Percentiles rank a stretch among this genome's conserved stretches.
phyloP scores from a whole-genome alignment of 2,888 invertebrate species.

The Apamea anceps region DNA sequence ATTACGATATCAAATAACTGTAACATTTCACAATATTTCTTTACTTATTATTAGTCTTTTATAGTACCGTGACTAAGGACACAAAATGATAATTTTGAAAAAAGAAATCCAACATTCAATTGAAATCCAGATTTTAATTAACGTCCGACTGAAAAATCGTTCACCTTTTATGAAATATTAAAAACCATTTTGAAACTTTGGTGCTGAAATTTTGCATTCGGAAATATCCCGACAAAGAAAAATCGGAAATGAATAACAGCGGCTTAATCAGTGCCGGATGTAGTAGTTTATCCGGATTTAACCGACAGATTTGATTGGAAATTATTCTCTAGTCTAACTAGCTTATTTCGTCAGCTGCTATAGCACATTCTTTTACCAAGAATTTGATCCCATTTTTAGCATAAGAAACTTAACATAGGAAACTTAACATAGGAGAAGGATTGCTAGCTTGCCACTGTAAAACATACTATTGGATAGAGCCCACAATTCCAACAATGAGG shows the following conservation, averaged over 20 bases:
- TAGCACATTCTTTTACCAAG: background rate
- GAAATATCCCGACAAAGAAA: constrained; percentile 43
- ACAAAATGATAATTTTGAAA: background rate
- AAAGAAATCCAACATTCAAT: constrained; percentile 1
- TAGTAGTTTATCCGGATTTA: constrained; percentile 31
- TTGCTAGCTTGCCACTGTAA: background rate
- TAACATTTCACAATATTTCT: background rate
- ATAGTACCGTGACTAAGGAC: no score
- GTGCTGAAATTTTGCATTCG: constrained; percentile 43
- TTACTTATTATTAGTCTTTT: no score
- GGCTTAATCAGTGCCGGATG: constrained; percentile 50
- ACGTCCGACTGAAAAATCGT: constrained; percentile 38
- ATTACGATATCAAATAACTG: background rate
- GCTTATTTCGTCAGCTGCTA: background rate
- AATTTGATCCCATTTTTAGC: background rate
- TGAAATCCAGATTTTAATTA: constrained; percentile 48
- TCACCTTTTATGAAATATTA: constrained; percentile 49
- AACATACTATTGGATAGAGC: background rate
- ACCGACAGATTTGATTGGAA: constrained; percentile 1
- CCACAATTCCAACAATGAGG: background rate
- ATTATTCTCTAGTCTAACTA: background rate
- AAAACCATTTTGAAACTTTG: constrained; percentile 50
- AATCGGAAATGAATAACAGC: constrained; percentile 62
- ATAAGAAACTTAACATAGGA: background rate
- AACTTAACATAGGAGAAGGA: no score